Evolutionary conservation across 2,888 invertebrate genomes (phyloP).

Genomic region (Volucella zonaria): DNA sequence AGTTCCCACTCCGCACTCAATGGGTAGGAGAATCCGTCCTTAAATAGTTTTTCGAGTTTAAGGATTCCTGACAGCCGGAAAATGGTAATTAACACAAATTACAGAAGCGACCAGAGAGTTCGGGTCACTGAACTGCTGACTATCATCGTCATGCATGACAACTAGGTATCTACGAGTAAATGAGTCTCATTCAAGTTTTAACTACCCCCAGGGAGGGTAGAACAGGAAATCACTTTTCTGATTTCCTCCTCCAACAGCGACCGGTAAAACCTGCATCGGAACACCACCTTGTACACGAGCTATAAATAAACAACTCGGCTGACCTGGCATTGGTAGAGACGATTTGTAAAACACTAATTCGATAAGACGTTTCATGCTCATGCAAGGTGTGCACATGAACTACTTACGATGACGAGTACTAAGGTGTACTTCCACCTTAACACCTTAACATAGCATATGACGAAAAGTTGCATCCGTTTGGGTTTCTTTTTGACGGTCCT

Average conservation of each 20-base stretch:
- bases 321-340: constrained; percentile 11
- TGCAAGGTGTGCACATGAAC: constrained; percentile 54
- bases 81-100: constrained; percentile 36
- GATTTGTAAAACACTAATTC: constrained; percentile 64
- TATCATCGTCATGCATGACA: neutral
- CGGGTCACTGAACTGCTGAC: constrained; percentile 22
- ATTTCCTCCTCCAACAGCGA: neutral
- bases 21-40: neutral
- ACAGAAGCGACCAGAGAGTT: neutral
- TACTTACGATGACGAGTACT: constrained; percentile 1
- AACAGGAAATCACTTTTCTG: neutral
- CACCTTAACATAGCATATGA: constrained; percentile 37
- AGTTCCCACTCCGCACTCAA: neutral
- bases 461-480: constrained; percentile 48
- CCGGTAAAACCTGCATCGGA: neutral
- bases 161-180: neutral
- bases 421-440: neutral
- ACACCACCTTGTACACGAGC: neutral
- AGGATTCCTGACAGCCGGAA: constrained; percentile 7
- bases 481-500: neutral
- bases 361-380: constrained; percentile 58
- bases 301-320: constrained; percentile 52
- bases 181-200: neutral
- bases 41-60: constrained; percentile 12
- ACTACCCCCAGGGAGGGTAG: neutral